Evolutionary conservation across 37 sponge, comb jelly and placozoan species (phyloP).

Genomic region (Theonella swinhoei): DNA sequence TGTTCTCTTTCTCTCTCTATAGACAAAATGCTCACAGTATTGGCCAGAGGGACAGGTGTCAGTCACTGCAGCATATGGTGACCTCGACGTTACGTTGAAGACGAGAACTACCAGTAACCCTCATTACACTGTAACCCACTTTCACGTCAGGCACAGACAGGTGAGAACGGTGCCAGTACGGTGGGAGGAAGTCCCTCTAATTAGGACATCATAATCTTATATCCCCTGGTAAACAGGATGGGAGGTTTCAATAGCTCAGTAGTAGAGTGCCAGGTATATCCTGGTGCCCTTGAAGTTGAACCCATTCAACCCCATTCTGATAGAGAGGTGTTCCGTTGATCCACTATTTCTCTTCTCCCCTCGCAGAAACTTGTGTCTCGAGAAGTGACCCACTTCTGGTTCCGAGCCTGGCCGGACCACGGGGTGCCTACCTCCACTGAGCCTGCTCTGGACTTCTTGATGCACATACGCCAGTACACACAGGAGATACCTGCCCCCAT

Average conservation of each 20-base stretch:
- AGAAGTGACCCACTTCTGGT: constrained; percentile 87
- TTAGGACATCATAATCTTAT: too few relatives aligned
- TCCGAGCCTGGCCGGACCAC: constrained; percentile 91
- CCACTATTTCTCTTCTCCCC: too few relatives aligned
- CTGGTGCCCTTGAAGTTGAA: too few relatives aligned
- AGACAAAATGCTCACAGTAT: constrained; percentile 83
- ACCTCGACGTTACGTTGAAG: constrained; percentile 63
- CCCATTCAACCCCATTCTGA: too few relatives aligned
- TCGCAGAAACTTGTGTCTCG: constrained; percentile 74
- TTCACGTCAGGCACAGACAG: constrained; percentile 52
- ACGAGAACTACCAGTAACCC: constrained; percentile 9
- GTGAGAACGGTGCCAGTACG: constrained; percentile 7
- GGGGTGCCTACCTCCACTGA: constrained; percentile 71
- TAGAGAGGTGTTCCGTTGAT: too few relatives aligned
- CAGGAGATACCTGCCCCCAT: constrained; percentile 68
- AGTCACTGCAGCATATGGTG: constrained; percentile 50
- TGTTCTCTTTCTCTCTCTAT: not conserved
- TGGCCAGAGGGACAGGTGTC: constrained; percentile 81
- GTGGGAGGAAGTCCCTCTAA: too few relatives aligned
- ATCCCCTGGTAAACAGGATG: too few relatives aligned
- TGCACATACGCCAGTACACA: constrained; percentile 11
- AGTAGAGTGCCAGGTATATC: too few relatives aligned
- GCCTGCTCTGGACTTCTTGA: constrained; percentile 66
- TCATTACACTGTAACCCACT: constrained; percentile 50
- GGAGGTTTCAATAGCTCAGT: too few relatives aligned